These are phyloP conservation scores for Digitonthophagus gazella DNA, from an alignment of 2,888 invertebrate species.

Conservation along the genomic window DNA sequence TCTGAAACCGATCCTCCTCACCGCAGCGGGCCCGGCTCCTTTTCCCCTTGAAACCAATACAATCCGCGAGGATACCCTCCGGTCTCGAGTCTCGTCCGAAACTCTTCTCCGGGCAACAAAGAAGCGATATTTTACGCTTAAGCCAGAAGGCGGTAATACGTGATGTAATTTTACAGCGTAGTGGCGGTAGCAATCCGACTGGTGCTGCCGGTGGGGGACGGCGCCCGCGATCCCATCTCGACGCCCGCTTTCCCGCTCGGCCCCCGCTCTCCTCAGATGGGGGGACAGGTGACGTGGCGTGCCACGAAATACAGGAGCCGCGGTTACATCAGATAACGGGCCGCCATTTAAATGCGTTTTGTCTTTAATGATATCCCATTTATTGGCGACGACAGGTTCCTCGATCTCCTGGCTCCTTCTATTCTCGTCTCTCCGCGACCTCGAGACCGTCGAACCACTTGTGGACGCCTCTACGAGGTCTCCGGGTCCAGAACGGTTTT, in stretches of 20 bases:
- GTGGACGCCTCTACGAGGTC: too few relatives aligned
- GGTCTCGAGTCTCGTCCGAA: too few relatives aligned
- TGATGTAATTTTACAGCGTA: constrained; percentile 14
- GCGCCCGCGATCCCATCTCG: constrained; percentile 6
- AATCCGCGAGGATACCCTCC: too few relatives aligned
- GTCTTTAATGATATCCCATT: constrained; percentile 40
- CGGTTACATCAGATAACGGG: constrained; percentile 39
- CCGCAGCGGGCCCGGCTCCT: background rate
- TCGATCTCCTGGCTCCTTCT: background rate
- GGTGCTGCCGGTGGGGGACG: background rate
- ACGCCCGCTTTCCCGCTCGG: background rate
- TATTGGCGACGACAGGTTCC: constrained; percentile 27
- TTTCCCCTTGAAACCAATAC: background rate
- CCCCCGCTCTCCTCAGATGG: background rate
- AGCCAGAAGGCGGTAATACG: constrained; percentile 1
- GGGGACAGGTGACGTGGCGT: constrained; percentile 29
- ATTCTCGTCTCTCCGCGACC: background rate
- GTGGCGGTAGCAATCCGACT: constrained; percentile 8
- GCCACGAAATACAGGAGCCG: constrained; percentile 35
- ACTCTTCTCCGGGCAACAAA: constrained; percentile 5
- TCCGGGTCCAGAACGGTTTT: too few relatives aligned
- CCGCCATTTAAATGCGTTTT: constrained; percentile 41
- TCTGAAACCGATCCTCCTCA: background rate
- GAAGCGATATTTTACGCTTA: constrained; percentile 11
- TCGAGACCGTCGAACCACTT: too few relatives aligned